Conservation (phyloP, 2,113 vertebrate species). For the Pseudolaguvia tuberculata region DNA sequence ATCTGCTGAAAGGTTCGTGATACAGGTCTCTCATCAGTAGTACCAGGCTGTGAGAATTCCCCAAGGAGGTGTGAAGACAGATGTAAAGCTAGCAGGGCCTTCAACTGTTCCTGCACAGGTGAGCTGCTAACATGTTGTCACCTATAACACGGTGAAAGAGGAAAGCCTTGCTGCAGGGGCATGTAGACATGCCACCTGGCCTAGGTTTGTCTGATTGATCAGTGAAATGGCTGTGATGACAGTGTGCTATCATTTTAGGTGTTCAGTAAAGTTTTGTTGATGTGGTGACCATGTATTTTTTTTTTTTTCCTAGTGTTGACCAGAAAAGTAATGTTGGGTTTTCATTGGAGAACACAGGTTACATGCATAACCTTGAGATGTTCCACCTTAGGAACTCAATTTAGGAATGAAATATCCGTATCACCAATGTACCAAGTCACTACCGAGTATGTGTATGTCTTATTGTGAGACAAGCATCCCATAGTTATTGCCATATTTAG, state of each 20-base stretch:
- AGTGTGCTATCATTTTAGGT: neutral
- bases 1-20: constrained; percentile 47
- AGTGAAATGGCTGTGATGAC: constrained; percentile 18
- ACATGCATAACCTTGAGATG: too few species aligned
- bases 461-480: too few species aligned
- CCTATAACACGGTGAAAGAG: constrained; percentile 54
- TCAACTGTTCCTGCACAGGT: constrained; percentile 56
- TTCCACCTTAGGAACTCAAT: too few species aligned
- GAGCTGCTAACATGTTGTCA: constrained; percentile 48
- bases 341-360: too few species aligned
- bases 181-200: constrained; percentile 10
- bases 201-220: neutral
- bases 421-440: too few species aligned
- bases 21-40: constrained; percentile 62
- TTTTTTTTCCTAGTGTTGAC: too few species aligned
- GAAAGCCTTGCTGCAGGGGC: constrained; percentile 41
- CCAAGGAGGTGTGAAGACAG: constrained; percentile 23
- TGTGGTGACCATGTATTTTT: neutral
- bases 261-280: neutral
- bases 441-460: too few species aligned
- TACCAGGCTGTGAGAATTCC: constrained; percentile 55
- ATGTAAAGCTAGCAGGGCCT: constrained; percentile 36
- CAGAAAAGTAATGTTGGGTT: too few species aligned
- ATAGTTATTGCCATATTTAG: too few species aligned
- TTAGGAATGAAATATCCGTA: too few species aligned